Evolutionary conservation across 2,797 vertebrate genomes (phyloP), one percentile per base, ranked within the genome.

Genomic region (Pempheris klunzingeri): DNA sequence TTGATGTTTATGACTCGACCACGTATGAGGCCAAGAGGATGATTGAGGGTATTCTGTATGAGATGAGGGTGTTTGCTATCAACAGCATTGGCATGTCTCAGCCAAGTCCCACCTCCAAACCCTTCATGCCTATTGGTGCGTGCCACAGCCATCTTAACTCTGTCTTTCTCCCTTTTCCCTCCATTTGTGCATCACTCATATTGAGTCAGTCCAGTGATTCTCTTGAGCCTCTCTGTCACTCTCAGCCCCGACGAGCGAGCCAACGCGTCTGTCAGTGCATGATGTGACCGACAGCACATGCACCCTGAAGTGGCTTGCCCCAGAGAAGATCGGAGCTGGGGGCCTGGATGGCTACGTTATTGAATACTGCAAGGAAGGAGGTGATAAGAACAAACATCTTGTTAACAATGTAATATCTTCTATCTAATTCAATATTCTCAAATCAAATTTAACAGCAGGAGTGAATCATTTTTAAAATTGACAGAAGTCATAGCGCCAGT

Each of bases 71-170:
- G 67, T 98, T 94, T 2, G 96, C 97, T 0, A 91, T 97, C 77
- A 98, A 98, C 6, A 93, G 94, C 85, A 97, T 98, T 0, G 97
- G 97, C 0, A 47, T 97, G 44, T 97, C 96, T 20, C 95, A 83
- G 77, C 97, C 97, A 22, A 98, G 97, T 78, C 78, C 93, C 71
- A 96, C 65, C 90, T 97, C 96, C 72, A 96, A 96, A 78, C 96
- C 97, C 55, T 98, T 98, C 92, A 98, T 98, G 97, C 97, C 97
- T 3, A 97, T 98, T 0, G 97, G 97, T 97, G 79, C n/a, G 83
- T 75, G 53, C 38, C 36, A 22, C 58, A 34, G n/a, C 36, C 28
- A 4, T 49, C 18, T 61, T 64, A 14, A 7, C 17, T 12, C 32
- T 1, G 17, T 71, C 34, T 44, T 76, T 77, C 72, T 53, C n/a